These are phyloP conservation scores for Drosophila truncata DNA, from an alignment of 1,140 invertebrate species.

Conservation along the genomic window DNA sequence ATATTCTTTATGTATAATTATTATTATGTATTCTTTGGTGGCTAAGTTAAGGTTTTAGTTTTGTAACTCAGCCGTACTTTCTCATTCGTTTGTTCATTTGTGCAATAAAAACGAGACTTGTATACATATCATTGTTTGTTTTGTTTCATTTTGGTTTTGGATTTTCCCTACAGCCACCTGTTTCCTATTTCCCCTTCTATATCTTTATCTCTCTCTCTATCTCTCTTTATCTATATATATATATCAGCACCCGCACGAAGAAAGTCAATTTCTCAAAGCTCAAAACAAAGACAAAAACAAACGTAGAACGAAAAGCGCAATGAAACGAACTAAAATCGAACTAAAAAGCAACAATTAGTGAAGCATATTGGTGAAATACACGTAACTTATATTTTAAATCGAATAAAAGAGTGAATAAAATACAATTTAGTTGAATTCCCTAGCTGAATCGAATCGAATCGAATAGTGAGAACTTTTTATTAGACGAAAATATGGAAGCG, in stretches of 20 bases:
- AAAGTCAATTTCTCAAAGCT: slow-evolving; percentile 46
- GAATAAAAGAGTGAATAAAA: slow-evolving; percentile 52
- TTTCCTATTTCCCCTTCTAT: background rate
- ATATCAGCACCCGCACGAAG: slow-evolving; percentile 27
- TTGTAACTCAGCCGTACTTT: slow-evolving; percentile 33
- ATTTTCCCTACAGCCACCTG: slow-evolving; percentile 5
- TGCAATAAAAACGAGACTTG: slow-evolving; percentile 69
- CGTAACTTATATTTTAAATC: slow-evolving; percentile 63
- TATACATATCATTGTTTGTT: slow-evolving; percentile 76
- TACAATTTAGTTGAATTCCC: slow-evolving; percentile 57
- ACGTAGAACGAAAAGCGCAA: slow-evolving; percentile 12
- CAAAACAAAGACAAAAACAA: background rate
- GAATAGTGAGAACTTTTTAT: slow-evolving; percentile 67
- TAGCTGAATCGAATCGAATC: slow-evolving; percentile 52
- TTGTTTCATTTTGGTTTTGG: slow-evolving; percentile 41
- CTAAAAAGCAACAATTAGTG: slow-evolving; percentile 54
- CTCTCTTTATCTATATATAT: background rate
- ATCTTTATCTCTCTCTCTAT: background rate
- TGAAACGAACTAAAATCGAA: slow-evolving; percentile 36
- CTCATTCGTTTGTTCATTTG: slow-evolving; percentile 51
- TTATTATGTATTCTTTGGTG: slow-evolving; percentile 44
- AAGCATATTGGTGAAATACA: slow-evolving; percentile 74
- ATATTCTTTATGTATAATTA: slow-evolving; percentile 47
- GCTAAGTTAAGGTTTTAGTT: slow-evolving; percentile 49
- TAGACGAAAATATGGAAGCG: slow-evolving; percentile 35